These are phyloP conservation scores for Drosophila neotestacea DNA, from an alignment of 2,888 invertebrate species.

Conservation along the genomic window DNA sequence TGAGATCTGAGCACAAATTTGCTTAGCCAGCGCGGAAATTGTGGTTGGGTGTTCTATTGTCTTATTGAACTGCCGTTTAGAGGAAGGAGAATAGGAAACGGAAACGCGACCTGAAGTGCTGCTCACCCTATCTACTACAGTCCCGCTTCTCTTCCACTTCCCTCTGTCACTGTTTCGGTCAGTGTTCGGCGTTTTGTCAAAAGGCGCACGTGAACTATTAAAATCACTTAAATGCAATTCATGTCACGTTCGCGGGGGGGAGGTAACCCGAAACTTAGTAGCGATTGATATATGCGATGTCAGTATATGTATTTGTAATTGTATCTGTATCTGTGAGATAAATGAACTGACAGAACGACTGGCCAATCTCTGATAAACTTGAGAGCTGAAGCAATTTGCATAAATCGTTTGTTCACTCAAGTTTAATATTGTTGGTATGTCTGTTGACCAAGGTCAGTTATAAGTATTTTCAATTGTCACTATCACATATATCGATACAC, in stretches of 20 bases:
- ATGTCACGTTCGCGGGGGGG: conserved; percentile 76
- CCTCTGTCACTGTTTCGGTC: conserved; percentile 15
- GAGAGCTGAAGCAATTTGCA: conserved; percentile 55
- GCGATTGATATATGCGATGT: conserved; percentile 74
- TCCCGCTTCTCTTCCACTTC: neutral
- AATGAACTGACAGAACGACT: conserved; percentile 59
- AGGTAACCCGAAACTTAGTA: conserved; percentile 64
- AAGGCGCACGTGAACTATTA: conserved; percentile 84
- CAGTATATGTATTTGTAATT: conserved; percentile 24
- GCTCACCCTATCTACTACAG: neutral
- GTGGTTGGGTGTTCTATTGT: conserved; percentile 62
- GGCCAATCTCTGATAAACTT: conserved; percentile 53
- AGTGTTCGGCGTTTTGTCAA: conserved; percentile 74
- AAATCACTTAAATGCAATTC: conserved; percentile 83
- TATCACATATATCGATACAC: too few relatives aligned
- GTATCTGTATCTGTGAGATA: conserved; percentile 39
- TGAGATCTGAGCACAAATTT: conserved; percentile 47
- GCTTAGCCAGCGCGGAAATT: conserved; percentile 71
- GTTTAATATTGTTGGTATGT: conserved; percentile 5
- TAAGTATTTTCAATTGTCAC: neutral
- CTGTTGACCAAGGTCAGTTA: conserved; percentile 51
- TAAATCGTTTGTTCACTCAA: conserved; percentile 42
- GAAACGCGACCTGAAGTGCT: conserved; percentile 45
- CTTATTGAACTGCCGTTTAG: conserved; percentile 47
- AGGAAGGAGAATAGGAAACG: conserved; percentile 47